phyloP scores from a whole-genome alignment of 1,140 invertebrate genomes.

The Bombus difficillimus region DNA sequence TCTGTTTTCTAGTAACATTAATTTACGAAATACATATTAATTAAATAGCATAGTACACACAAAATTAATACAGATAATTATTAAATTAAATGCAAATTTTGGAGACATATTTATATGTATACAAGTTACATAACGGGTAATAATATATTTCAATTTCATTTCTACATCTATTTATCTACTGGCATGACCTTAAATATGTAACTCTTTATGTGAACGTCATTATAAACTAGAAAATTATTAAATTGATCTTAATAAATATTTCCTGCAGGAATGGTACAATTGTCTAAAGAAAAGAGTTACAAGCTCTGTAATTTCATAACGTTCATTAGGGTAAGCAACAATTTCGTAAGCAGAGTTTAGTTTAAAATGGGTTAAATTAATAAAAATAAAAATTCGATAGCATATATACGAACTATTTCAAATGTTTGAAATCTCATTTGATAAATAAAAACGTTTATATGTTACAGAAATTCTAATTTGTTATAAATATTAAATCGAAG shows the following conservation, averaged over 20 bases:
- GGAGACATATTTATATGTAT: neutral
- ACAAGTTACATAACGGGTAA: neutral
- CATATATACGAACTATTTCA: neutral
- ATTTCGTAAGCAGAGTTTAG: neutral
- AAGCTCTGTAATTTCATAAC: neutral
- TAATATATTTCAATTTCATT: neutral
- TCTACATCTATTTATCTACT: neutral
- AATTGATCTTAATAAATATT: neutral
- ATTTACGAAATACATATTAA: neutral
- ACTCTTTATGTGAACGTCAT: neutral
- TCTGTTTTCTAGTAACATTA: neutral
- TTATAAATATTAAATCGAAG: neutral
- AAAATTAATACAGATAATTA: neutral
- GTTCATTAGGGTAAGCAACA: neutral
- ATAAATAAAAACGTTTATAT: neutral
- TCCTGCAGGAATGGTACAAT: neutral
- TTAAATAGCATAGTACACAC: neutral
- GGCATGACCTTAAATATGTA: too few relatives aligned
- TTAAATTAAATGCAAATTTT: neutral
- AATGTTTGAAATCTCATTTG: neutral
- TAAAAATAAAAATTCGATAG: neutral
- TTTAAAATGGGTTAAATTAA: neutral
- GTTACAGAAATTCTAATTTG: neutral
- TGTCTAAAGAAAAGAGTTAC: neutral
- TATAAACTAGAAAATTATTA: neutral